phyloP scores from a whole-genome alignment of 1,140 invertebrate species.

The Zaprionus kolodkinae region DNA sequence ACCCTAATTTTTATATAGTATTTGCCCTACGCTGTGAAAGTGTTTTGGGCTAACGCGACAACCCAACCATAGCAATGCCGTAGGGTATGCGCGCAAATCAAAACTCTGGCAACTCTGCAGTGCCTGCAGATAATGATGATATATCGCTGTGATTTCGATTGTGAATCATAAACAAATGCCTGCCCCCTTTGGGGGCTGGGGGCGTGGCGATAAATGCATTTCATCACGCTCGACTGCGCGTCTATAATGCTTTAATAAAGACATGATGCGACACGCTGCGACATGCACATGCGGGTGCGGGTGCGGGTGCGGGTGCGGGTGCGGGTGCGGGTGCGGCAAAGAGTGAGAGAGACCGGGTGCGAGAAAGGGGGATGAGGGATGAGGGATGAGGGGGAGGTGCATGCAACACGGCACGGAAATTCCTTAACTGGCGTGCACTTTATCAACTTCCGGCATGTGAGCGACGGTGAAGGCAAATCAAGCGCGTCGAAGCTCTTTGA shows the following conservation, averaged over 20 bases:
- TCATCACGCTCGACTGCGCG: conserved; percentile 47
- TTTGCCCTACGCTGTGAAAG: neutral
- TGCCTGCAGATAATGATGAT: conserved; percentile 34
- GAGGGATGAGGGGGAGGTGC: neutral
- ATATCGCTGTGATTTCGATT: conserved; percentile 33
- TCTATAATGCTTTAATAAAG: conserved; percentile 77
- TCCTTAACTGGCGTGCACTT: conserved; percentile 72
- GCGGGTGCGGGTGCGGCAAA: neutral
- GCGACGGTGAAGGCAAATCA: conserved; percentile 68
- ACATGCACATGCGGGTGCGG: conserved; percentile 11
- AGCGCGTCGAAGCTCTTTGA: conserved; percentile 56
- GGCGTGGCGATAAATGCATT: conserved; percentile 64
- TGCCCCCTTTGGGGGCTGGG: conserved; percentile 20
- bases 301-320: neutral
- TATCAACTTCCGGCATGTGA: conserved; percentile 79
- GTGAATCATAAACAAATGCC: conserved; percentile 49
- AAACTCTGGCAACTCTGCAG: neutral
- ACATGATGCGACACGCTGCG: conserved; percentile 44
- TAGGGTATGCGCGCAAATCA: conserved; percentile 6
- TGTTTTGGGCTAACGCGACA: neutral
- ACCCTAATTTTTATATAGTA: neutral
- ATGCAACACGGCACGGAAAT: conserved; percentile 64
- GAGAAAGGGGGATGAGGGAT: too few species aligned
- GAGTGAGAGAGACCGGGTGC: neutral
- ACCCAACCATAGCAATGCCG: neutral